A percentile compares a stretch with the other conserved stretches of the same genome.
These are phyloP conservation scores for Channa striata DNA, from an alignment of 2,797 vertebrate species.

Conservation along the genomic window DNA sequence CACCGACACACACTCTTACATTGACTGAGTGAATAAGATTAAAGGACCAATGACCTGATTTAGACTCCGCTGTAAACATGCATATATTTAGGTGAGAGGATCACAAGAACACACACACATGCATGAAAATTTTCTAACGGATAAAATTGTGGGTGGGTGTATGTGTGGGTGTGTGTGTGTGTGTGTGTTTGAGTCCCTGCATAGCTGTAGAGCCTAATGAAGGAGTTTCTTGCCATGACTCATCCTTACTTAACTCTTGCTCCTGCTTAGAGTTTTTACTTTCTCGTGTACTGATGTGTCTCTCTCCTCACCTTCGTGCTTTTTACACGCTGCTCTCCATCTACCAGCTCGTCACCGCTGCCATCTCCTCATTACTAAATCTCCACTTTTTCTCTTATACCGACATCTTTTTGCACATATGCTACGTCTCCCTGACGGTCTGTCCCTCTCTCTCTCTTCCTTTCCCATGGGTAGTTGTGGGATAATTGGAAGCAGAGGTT, in stretches of 20 bases:
- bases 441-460: slow-evolving; percentile 16
- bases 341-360: slow-evolving; percentile 14
- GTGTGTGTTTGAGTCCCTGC: slow-evolving; percentile 26
- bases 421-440: slow-evolving; percentile 32
- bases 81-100: slow-evolving; percentile 35
- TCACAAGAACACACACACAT: slow-evolving; percentile 12
- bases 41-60: slow-evolving; percentile 74
- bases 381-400: slow-evolving; percentile 2
- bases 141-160: slow-evolving; percentile 3
- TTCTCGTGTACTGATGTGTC: slow-evolving; percentile 25
- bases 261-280: slow-evolving; percentile 21
- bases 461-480: slow-evolving; percentile 58
- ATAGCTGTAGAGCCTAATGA: slow-evolving; percentile 41
- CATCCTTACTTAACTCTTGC: slow-evolving; percentile 34
- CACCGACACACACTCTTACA: slow-evolving; percentile 16
- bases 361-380: slow-evolving; percentile 45
- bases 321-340: slow-evolving; percentile 12
- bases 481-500: slow-evolving; percentile 84
- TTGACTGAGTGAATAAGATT: slow-evolving; percentile 61
- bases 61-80: slow-evolving; percentile 68
- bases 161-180: not conserved
- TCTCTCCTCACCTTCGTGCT: slow-evolving; percentile 25
- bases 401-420: slow-evolving; percentile 29
- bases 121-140: slow-evolving; percentile 15
- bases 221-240: slow-evolving; percentile 54